Percentiles rank a stretch among this genome's conserved stretches.
Conservation (phyloP, 2,797 vertebrate genomes). For the Rhinichthys osculus region DNA sequence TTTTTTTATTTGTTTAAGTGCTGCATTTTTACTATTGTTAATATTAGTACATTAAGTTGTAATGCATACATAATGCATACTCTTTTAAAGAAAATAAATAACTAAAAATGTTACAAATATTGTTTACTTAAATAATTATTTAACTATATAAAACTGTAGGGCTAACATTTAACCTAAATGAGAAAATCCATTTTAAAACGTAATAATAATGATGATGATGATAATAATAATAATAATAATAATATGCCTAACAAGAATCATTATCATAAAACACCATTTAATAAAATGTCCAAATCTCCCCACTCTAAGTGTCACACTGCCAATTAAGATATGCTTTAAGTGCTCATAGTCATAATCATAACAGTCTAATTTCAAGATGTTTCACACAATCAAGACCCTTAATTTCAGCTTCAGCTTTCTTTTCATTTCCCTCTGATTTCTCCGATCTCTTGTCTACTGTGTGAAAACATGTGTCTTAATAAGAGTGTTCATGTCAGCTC, state of each 20-base stretch:
- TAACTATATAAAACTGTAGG: too few relatives aligned
- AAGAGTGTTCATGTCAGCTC: background rate
- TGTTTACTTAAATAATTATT: too few relatives aligned
- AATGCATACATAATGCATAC: background rate
- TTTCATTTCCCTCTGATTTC: background rate
- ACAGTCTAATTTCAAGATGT: background rate
- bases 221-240: background rate
- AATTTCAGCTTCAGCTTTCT: background rate
- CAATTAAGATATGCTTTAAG: background rate
- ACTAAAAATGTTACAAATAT: background rate
- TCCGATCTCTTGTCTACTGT: background rate
- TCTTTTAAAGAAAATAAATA: background rate
- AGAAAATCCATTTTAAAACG: background rate
- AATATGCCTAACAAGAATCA: background rate
- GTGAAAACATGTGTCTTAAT: background rate
- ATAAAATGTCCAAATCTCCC: background rate
- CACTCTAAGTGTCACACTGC: background rate
- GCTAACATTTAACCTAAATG: background rate
- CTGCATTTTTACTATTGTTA: background rate
- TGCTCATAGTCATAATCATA: background rate
- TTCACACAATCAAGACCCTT: background rate
- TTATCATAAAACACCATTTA: background rate
- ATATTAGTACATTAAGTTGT: background rate
- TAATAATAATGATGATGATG: too few relatives aligned
- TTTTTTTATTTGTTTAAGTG: background rate